Evolutionary conservation across 2,113 vertebrate species (phyloP).

Genomic region (Pavo muticus): DNA sequence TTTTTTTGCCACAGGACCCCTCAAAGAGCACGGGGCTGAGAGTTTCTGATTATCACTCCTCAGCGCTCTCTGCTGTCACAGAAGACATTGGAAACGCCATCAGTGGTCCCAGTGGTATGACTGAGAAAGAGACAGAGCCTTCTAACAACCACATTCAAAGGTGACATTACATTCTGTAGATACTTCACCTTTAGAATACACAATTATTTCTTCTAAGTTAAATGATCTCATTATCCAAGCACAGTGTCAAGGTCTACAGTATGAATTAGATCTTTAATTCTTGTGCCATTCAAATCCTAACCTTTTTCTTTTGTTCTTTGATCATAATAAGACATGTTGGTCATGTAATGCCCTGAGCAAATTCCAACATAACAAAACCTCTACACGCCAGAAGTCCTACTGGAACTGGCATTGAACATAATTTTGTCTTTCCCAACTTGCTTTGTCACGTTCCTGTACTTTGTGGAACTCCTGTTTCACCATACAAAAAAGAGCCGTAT

Average conservation of each 20-base stretch:
- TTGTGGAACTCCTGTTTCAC: neutral
- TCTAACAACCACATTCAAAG: neutral
- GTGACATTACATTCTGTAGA: neutral
- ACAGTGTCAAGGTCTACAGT: neutral
- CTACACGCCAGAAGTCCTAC: neutral
- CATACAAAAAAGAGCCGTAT: neutral
- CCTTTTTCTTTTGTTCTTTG: neutral
- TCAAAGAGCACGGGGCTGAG: neutral
- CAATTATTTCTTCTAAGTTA: neutral
- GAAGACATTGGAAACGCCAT: neutral
- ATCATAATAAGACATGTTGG: neutral
- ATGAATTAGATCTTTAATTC: neutral
- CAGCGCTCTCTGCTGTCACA: neutral
- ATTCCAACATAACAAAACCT: neutral
- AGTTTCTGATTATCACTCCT: neutral
- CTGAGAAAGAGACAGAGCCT: fast-evolving
- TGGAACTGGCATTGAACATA: neutral
- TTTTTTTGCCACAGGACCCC: neutral
- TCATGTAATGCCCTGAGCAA: neutral
- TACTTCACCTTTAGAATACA: neutral
- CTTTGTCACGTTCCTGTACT: neutral
- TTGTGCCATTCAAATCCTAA: neutral
- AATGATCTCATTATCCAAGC: neutral
- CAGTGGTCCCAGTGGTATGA: neutral
- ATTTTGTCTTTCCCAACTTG: neutral